phyloP scores from a whole-genome alignment of 2,888 invertebrate genomes.

The Macrosiphum euphorbiae region DNA sequence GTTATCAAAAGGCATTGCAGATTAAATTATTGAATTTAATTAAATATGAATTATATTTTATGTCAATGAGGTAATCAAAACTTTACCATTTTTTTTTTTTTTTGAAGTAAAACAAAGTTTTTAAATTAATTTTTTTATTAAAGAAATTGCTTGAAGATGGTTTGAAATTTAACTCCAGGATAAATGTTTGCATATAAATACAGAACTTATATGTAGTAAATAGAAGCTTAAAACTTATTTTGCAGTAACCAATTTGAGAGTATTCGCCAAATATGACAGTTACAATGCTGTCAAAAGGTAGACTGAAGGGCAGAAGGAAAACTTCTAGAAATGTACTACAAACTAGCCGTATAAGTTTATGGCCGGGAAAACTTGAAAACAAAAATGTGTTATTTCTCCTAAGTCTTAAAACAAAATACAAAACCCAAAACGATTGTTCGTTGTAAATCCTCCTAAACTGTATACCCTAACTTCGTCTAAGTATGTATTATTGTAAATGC shows the following conservation, averaged over 20 bases:
- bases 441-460: background rate
- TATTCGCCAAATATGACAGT: conserved; percentile 42
- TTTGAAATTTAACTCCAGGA: background rate
- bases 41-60: background rate
- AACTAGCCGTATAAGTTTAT: conserved; percentile 40
- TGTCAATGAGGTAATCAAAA: background rate
- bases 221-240: conserved; percentile 25
- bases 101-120: conserved; percentile 29
- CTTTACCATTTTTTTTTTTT: background rate
- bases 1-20: background rate
- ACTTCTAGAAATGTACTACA: conserved; percentile 29
- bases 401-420: background rate
- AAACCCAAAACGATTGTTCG: background rate
- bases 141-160: background rate
- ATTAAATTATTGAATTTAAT: background rate
- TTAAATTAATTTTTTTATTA: background rate
- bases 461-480: background rate
- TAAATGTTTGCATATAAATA: background rate
- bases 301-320: background rate
- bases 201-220: conserved; percentile 1
- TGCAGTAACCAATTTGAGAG: conserved; percentile 29
- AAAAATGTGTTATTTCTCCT: background rate
- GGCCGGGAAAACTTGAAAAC: conserved; percentile 12
- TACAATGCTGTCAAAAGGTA: conserved; percentile 21
- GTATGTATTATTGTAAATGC: background rate